These are phyloP conservation scores for Falco concolor DNA, from an alignment of 2,797 vertebrate genomes.

Conservation along the genomic window DNA sequence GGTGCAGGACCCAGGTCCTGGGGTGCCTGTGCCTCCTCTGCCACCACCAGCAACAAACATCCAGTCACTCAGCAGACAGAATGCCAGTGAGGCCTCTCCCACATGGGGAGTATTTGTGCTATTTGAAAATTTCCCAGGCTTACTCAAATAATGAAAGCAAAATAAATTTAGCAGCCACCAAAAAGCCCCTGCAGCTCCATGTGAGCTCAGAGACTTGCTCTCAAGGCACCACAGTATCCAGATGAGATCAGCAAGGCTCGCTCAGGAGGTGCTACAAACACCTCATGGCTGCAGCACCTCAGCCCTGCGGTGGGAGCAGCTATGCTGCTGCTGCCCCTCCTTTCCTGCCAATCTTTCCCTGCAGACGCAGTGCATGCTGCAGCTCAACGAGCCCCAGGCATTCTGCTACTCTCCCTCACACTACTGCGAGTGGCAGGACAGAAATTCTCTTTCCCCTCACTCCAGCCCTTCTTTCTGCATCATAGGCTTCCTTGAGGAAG, in stretches of 20 bases:
- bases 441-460: background rate
- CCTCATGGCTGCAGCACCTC: background rate
- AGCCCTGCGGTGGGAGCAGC: background rate
- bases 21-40: background rate
- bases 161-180: constrained; percentile 57
- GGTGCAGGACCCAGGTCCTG: background rate
- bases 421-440: background rate
- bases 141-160: constrained; percentile 68
- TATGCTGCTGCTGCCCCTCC: background rate
- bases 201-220: background rate
- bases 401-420: background rate
- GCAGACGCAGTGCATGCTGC: background rate
- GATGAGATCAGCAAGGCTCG: background rate
- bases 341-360: background rate
- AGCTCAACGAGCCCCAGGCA: background rate
- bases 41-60: background rate
- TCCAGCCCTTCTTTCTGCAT: background rate
- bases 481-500: background rate
- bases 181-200: constrained; percentile 66
- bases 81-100: background rate
- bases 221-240: background rate
- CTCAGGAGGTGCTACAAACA: background rate
- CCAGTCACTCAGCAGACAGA: background rate
- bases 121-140: constrained; percentile 67
- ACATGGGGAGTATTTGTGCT: constrained; percentile 33